Evolutionary conservation across 1,140 invertebrate species (phyloP).

Genomic region (Condylostylus longicornis): DNA sequence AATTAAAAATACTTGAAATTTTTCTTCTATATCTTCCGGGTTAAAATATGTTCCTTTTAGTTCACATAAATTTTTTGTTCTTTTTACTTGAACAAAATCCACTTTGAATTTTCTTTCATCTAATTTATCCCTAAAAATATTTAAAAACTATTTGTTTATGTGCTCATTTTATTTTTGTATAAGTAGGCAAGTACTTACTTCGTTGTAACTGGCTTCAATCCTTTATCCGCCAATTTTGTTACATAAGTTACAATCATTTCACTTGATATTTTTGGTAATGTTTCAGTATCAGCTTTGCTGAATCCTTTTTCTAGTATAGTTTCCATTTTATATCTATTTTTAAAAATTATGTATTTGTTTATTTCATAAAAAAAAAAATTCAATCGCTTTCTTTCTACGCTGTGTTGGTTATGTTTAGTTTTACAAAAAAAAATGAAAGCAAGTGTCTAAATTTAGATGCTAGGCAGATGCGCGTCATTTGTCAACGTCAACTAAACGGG

Average conservation of each 20-base stretch:
- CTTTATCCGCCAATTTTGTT: constrained; percentile 6
- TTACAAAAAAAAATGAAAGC: no score
- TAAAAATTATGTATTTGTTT: no score
- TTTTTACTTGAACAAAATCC: constrained; percentile 23
- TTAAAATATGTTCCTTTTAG: constrained; percentile 18
- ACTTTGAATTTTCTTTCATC: constrained; percentile 17
- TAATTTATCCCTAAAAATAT: constrained; percentile 4
- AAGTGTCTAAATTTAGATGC: no score
- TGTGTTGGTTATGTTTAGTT: no score
- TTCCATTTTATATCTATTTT: no score
- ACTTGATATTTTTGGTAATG: constrained; percentile 16
- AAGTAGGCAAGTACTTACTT: neutral
- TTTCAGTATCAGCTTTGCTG: constrained; percentile 21
- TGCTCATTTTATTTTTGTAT: neutral
- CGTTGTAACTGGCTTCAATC: no score
- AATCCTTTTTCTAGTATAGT: constrained; percentile 25
- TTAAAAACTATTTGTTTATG: neutral
- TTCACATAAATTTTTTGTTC: constrained; percentile 13
- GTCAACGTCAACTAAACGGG: no score
- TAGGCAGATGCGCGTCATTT: no score
- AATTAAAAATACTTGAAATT: constrained; percentile 18
- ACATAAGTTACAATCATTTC: constrained; percentile 21
- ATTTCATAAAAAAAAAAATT: no score
- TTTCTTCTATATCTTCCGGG: constrained; percentile 12
- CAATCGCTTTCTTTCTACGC: no score